phyloP scores from a whole-genome alignment of 2,797 vertebrate species.

The Iguana delicatissima region DNA sequence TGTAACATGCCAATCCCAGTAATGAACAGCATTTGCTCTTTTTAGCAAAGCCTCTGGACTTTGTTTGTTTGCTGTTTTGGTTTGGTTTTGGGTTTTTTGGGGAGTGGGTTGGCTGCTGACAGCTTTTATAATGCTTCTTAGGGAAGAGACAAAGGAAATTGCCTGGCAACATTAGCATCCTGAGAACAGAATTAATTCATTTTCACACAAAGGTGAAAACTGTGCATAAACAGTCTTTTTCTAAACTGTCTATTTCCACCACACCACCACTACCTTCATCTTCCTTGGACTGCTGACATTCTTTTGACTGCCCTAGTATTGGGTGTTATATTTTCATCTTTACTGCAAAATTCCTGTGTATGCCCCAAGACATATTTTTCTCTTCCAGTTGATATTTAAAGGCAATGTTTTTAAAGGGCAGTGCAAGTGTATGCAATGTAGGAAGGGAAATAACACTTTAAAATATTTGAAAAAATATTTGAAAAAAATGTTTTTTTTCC shows the following conservation, averaged over 20 bases:
- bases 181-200: slow-evolving; percentile 35
- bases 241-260: background rate
- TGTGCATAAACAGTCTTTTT: background rate
- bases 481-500: no score
- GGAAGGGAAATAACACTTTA: no score
- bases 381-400: background rate
- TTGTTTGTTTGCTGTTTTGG: background rate
- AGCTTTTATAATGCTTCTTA: slow-evolving; percentile 58
- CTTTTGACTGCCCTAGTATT: background rate
- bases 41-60: slow-evolving; percentile 56
- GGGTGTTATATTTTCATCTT: background rate
- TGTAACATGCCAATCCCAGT: slow-evolving; percentile 59
- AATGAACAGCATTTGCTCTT: slow-evolving; percentile 52
- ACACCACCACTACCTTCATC: background rate
- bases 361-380: background rate
- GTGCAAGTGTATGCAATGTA: background rate
- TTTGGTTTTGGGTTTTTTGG: no score
- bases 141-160: slow-evolving; percentile 45
- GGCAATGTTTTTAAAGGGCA: background rate
- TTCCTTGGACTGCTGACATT: background rate
- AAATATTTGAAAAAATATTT: no score
- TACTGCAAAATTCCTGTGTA: background rate
- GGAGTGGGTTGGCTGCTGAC: accelerated
- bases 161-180: slow-evolving; percentile 49
- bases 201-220: background rate